phyloP scores from a whole-genome alignment of 2,888 invertebrate genomes.

The Allolobophora icterica region DNA sequence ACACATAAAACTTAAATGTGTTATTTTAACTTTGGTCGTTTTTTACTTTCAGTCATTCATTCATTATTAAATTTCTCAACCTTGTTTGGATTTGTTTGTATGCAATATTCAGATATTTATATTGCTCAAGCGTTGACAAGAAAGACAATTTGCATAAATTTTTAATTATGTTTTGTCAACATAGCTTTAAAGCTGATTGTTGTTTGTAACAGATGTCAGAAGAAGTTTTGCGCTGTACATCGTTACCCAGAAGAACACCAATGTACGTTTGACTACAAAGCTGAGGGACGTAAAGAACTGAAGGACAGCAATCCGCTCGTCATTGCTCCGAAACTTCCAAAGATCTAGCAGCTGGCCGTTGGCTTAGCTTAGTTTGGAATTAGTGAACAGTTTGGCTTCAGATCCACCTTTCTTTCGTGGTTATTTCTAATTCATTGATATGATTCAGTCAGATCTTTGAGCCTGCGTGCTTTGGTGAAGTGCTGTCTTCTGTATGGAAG shows the following conservation, averaged over 20 bases:
- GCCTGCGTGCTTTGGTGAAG: neutral
- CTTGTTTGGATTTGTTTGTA: neutral
- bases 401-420: neutral
- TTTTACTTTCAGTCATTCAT: neutral
- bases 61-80: neutral
- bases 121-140: neutral
- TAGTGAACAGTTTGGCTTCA: neutral
- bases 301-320: constrained; percentile 74
- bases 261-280: constrained; percentile 81
- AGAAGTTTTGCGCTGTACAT: constrained; percentile 78
- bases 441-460: neutral
- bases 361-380: neutral
- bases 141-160: neutral
- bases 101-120: neutral
- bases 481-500: neutral
- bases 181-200: neutral
- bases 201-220: constrained; percentile 75
- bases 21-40: neutral
- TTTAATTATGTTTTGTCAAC: neutral
- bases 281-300: constrained; percentile 71
- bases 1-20: neutral
- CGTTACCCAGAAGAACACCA: constrained; percentile 80
- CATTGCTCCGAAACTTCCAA: constrained; percentile 76
- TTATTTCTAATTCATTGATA: neutral
- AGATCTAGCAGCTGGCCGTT: constrained; percentile 69